These are phyloP conservation scores for Ctenodactylus gundi DNA, from an alignment of 2,113 vertebrate genomes.

Conservation along the genomic window DNA sequence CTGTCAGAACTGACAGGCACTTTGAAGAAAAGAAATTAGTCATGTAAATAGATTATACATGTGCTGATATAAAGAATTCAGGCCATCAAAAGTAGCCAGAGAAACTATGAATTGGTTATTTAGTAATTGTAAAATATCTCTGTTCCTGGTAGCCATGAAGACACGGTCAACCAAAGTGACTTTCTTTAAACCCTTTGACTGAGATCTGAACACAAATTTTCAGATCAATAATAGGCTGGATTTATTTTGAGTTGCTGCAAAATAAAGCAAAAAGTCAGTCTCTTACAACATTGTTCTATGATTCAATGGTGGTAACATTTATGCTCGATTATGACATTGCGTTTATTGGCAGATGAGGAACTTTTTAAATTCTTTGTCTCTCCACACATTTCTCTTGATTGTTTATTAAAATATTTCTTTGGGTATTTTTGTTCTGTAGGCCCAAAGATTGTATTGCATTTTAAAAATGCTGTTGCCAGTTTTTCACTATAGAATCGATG, in stretches of 20 bases:
- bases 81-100: not conserved
- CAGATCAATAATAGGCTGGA: not conserved
- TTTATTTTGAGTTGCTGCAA: conserved; percentile 7
- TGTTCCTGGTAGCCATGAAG: not conserved
- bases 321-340: not conserved
- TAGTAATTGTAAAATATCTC: not conserved
- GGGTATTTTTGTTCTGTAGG: not conserved
- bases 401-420: conserved; percentile 3
- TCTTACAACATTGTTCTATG: not conserved
- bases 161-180: not conserved
- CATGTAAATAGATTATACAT: not conserved
- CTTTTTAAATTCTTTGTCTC: not conserved
- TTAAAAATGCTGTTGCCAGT: not conserved
- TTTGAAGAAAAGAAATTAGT: not conserved
- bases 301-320: too few relatives aligned
- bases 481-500: conserved; percentile 47
- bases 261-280: not conserved
- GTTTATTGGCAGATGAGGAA: not conserved
- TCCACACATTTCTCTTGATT: not conserved
- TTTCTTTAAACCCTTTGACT: not conserved
- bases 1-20: not conserved
- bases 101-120: not conserved
- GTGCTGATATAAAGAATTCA: not conserved
- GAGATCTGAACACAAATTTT: conserved; percentile 12
- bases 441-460: conserved; percentile 14